Evolutionary conservation across 2,797 vertebrate species (phyloP), one percentile per base, ranked within the genome.

Genomic region (Calcarius lapponicus): DNA sequence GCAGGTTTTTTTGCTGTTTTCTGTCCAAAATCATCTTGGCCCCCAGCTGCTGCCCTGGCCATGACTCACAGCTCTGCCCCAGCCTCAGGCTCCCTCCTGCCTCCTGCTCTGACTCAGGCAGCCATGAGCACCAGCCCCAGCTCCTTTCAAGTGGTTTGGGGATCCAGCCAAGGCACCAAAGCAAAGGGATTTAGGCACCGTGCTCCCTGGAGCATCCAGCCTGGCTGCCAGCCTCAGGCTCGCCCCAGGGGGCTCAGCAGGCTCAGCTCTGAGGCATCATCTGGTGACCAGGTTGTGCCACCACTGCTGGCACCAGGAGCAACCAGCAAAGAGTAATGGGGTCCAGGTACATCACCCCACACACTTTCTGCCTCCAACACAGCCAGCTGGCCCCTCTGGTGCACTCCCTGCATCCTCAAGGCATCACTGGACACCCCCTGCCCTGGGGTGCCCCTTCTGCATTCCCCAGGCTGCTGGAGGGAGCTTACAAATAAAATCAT

Each of bases 31-130:
- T 0, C 32, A 28, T 80, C 84, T 72, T 95, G 73, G 90, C 72
- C 54, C 19, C 13, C 1, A 0, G 42, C 56, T 89, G 78, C 90
- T 94, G 80, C n/a, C 36, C 45, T 5, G 1, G 83, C 74, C 0
- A 0, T 95, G 92, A 93, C 76, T 96, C 92, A 94, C 62, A 71
- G 58, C 88, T 91, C 66, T 95, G 60, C 78, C 71, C 79, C 80
- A 93, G 83, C 91, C 95, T 91, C 96, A 93, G 89, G 72, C 91
- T 96, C 81, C 74, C 0, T 1, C 40, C 51, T n/a, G 53, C 65
- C 76, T 96, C 61, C 65, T 82, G 73, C 4, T 0, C 66, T 92
- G 82, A 90, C 69, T 96, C 92, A 92, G 56, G 51, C 84, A 69
- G 51, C 4, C 2, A 74, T 1, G 4, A 94, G 48, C 58, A 83